Evolutionary conservation across 2,797 vertebrate genomes (phyloP).

Genomic region (Muscicapa comitata): DNA sequence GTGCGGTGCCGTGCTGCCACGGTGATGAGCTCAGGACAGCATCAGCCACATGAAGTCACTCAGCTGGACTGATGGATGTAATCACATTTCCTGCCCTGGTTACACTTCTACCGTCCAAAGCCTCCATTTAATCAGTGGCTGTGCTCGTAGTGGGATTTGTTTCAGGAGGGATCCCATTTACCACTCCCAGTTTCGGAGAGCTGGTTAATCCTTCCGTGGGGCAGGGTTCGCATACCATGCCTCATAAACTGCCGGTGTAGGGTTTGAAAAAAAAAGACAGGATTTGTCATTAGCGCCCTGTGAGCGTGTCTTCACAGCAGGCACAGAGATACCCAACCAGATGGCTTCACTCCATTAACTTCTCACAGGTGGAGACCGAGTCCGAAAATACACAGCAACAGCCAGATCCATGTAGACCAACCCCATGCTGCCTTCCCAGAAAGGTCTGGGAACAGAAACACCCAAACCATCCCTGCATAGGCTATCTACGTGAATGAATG

Average conservation of each 20-base stretch:
- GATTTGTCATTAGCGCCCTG: not conserved
- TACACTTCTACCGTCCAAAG: slow-evolving; percentile 32
- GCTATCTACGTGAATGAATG: not conserved
- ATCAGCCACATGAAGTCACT: not conserved
- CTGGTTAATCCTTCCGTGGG: not conserved
- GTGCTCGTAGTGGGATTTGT: not conserved
- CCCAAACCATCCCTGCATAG: not conserved
- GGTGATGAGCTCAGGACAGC: not conserved
- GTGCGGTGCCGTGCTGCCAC: not conserved
- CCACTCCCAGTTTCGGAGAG: slow-evolving; percentile 1
- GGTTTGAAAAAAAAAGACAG: not conserved
- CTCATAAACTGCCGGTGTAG: slow-evolving; percentile 20
- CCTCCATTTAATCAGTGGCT: not conserved
- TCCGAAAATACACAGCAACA: not conserved
- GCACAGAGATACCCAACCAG: not conserved
- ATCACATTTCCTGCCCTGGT: not conserved
- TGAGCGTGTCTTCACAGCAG: not conserved
- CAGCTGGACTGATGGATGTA: not conserved
- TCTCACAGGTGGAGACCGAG: not conserved
- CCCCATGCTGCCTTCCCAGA: not conserved
- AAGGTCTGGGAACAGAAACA: not conserved
- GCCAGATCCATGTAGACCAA: not conserved
- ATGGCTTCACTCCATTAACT: slow-evolving; percentile 32
- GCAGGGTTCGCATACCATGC: not conserved
- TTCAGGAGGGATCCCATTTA: not conserved